phyloP scores from a whole-genome alignment of 2,797 vertebrate genomes.

The Rhincodon typus region DNA sequence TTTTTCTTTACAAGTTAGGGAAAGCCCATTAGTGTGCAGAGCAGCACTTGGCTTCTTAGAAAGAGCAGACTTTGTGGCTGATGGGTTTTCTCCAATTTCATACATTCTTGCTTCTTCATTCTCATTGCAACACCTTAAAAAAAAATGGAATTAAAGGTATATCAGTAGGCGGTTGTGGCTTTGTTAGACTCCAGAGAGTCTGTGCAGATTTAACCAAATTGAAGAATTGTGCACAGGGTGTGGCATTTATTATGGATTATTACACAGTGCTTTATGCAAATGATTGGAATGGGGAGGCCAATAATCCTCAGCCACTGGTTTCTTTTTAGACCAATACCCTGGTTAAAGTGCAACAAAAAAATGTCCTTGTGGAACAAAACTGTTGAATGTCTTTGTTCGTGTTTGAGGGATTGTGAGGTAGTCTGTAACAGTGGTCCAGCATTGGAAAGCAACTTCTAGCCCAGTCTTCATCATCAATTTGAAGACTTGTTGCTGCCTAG shows the following conservation, averaged over 20 bases:
- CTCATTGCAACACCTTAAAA: constrained; percentile 23
- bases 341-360: not conserved
- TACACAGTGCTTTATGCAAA: constrained; percentile 28
- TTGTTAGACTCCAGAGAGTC: not conserved
- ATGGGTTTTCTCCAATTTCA: not conserved
- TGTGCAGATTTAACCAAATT: constrained; percentile 29
- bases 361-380: too few species aligned
- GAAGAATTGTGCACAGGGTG: constrained; percentile 20
- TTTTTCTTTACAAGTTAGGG: not conserved
- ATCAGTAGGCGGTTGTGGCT: constrained; percentile 11
- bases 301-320: not conserved
- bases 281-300: not conserved
- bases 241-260: constrained; percentile 20
- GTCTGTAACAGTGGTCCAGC: not conserved
- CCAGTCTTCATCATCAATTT: not conserved
- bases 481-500: not conserved
- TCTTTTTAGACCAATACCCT: not conserved
- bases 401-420: not conserved
- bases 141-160: constrained; percentile 23
- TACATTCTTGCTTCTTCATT: not conserved
- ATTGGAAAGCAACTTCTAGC: not conserved
- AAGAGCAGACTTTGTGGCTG: not conserved
- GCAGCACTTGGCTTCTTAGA: not conserved
- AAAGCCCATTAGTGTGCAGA: not conserved
- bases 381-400: not conserved